Evolutionary conservation across 2,113 vertebrate genomes (phyloP), one percentile per base, ranked within the genome.

Genomic region (Pachyramphus minor): DNA sequence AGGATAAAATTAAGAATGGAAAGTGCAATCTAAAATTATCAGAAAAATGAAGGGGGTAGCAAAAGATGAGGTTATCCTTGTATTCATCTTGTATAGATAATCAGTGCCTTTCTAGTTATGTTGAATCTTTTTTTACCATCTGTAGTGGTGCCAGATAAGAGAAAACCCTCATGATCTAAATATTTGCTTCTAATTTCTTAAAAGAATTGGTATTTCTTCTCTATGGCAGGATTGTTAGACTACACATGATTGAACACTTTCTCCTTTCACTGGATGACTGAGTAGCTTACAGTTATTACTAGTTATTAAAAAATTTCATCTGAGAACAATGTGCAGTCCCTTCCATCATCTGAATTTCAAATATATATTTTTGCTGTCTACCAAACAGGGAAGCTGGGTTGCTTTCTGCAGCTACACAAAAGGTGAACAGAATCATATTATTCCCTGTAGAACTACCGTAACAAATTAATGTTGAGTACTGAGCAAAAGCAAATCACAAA

Each of bases 351-450:
- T 63, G 52, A 67, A 94, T 81, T 69, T 87, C 28, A 87, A 84
- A 87, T 60, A 15, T 6, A 25, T 17, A 8, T 58, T 50, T 91
- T 81, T 81, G 5, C 9, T 74, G 4, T 35, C 37, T 81, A 8
- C 20, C 25, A 37, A 11, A 74, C 0, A 49, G 19, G 20, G 41
- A 93, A 71, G 67, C 12, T 0, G 0, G 2, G 6, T 59, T 71
- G 14, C 17, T 87, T 90, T 30, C 20, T 84, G 17, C n/a, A 73
- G 45, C 45, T 67, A 30, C n/a, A 30, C 31, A 66, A 89, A 62
- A 5, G 21, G 28, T 85, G 27, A 71, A 68, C 4, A 39, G 44
- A 28, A 72, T 67, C 14, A 28, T 80, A 63, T 44, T 72, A 13
- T n/a, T 92, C 45, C 31, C 44, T 66, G 31, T 73, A 68, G 67